Evolutionary conservation across 1,140 invertebrate species (phyloP).

Genomic region (Camponotus vicinus): DNA sequence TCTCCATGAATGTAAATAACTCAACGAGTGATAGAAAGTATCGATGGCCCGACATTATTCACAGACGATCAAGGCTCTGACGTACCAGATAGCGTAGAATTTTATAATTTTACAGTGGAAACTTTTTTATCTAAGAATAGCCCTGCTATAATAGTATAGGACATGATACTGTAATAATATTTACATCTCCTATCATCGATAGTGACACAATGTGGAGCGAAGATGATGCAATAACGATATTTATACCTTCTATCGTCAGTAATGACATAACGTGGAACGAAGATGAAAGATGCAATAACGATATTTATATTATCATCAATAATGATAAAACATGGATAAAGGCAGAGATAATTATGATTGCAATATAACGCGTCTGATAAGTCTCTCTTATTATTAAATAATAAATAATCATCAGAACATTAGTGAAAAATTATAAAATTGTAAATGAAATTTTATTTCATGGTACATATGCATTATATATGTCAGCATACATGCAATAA

Average conservation of each 20-base stretch:
- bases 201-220: background rate
- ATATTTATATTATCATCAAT: too few relatives aligned
- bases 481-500: background rate
- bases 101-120: slow-evolving; percentile 9
- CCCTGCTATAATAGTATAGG: background rate
- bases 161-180: background rate
- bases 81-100: background rate
- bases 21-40: background rate
- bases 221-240: too few relatives aligned
- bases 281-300: too few relatives aligned
- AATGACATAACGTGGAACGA: background rate
- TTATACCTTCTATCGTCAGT: too few relatives aligned
- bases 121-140: background rate
- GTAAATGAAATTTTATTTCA: slow-evolving; percentile 10
- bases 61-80: background rate
- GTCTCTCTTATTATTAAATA: background rate
- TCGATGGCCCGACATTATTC: background rate
- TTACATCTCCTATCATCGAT: background rate
- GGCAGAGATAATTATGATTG: background rate
- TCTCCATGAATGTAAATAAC: background rate
- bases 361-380: background rate
- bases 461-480: background rate
- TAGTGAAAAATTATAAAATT: background rate
- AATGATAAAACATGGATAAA: too few relatives aligned
- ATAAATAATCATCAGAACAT: background rate